These are phyloP conservation scores for Crematogaster levior DNA, from an alignment of 2,888 invertebrate genomes.

Conservation along the genomic window DNA sequence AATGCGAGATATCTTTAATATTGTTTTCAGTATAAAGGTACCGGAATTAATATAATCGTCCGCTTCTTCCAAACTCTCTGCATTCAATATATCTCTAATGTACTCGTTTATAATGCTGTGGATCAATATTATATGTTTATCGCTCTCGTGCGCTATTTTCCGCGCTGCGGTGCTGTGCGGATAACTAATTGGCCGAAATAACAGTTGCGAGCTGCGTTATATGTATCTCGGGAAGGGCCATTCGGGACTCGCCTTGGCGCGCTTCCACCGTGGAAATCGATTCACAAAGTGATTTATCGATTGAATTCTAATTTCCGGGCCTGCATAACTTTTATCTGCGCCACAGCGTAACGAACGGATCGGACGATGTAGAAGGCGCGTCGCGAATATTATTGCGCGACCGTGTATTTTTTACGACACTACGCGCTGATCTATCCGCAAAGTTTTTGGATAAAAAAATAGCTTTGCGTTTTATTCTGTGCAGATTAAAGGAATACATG, in stretches of 20 bases:
- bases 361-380: neutral
- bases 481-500: too few species aligned
- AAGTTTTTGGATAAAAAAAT: constrained; percentile 38
- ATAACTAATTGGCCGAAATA: constrained; percentile 48
- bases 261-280: constrained; percentile 44
- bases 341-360: constrained; percentile 35
- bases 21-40: neutral
- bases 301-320: constrained; percentile 65
- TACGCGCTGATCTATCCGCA: constrained; percentile 1
- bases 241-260: constrained; percentile 37
- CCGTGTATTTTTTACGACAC: constrained; percentile 4
- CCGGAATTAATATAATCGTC: neutral
- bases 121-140: constrained; percentile 21
- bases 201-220: constrained; percentile 32
- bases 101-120: neutral
- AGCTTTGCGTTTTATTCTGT: too few species aligned
- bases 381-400: constrained; percentile 26
- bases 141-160: constrained; percentile 5
- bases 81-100: neutral
- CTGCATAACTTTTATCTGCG: constrained; percentile 48
- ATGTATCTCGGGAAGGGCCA: constrained; percentile 38
- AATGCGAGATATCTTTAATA: too few species aligned
- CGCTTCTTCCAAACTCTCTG: neutral
- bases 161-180: neutral
- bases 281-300: constrained; percentile 53